These are phyloP conservation scores for Dicrurus megarhynchus DNA, from an alignment of 2,113 vertebrate species.

Conservation along the genomic window DNA sequence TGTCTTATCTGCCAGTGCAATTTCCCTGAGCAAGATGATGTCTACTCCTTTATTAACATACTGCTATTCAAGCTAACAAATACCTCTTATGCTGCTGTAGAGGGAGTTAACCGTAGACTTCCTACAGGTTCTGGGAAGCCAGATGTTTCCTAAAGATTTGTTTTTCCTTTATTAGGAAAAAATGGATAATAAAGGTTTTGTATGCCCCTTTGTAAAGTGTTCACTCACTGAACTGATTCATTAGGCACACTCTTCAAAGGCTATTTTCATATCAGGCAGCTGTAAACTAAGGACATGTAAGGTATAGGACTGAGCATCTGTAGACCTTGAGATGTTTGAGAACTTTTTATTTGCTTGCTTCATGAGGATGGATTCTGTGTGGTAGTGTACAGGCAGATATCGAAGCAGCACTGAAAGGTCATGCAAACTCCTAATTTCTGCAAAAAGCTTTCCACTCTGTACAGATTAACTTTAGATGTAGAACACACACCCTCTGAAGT, in stretches of 20 bases:
- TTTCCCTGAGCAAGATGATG: background rate
- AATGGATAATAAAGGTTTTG: conserved; percentile 6
- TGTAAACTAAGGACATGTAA: background rate
- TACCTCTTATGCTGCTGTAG: background rate
- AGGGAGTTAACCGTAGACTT: conserved; percentile 61
- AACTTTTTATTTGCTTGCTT: background rate
- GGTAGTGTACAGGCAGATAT: background rate
- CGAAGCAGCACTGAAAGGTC: background rate
- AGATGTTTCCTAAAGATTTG: conserved; percentile 69
- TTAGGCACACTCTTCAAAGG: background rate
- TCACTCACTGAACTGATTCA: background rate
- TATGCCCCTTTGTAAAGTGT: background rate
- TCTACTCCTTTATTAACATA: conserved; percentile 7
- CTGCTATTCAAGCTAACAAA: conserved; percentile 15
- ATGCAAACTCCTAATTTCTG: background rate
- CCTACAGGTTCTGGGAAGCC: conserved; percentile 51
- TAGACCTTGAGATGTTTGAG: background rate
- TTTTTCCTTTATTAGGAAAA: background rate
- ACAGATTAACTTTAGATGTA: background rate
- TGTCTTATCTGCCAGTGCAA: background rate
- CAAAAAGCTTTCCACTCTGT: background rate
- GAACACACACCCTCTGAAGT: background rate
- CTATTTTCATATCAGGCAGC: background rate
- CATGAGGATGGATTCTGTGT: background rate
- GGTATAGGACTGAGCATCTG: background rate